These are phyloP conservation scores for Jacana jacana DNA, from an alignment of 2,113 vertebrate genomes.

Conservation along the genomic window DNA sequence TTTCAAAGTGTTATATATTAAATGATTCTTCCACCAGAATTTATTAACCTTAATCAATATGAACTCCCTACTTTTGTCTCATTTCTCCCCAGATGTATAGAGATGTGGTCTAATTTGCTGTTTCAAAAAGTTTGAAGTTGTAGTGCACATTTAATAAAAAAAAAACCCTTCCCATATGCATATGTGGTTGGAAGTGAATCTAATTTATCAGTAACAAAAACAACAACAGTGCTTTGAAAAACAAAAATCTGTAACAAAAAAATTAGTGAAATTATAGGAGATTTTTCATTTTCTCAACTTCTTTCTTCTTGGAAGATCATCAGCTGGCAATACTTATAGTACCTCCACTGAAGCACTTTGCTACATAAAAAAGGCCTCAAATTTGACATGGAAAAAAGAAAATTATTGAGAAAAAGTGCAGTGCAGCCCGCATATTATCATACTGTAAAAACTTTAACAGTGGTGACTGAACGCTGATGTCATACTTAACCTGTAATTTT, in stretches of 20 bases:
- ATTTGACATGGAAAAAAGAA: neutral
- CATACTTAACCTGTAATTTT: neutral
- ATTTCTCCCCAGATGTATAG: neutral
- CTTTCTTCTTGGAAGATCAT: neutral
- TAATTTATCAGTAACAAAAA: neutral
- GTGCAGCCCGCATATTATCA: neutral
- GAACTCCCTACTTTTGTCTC: neutral
- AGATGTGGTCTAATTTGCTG: neutral
- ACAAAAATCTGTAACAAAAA: neutral
- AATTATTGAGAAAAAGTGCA: neutral
- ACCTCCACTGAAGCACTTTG: neutral
- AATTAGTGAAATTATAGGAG: neutral
- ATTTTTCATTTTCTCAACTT: rapidly evolving
- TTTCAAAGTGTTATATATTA: neutral
- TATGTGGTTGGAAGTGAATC: neutral
- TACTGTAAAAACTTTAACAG: neutral
- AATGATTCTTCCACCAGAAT: neutral
- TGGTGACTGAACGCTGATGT: neutral
- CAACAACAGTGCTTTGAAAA: neutral
- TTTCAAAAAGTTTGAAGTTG: neutral
- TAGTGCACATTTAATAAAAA: neutral
- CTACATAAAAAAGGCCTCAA: neutral
- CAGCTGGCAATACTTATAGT: neutral
- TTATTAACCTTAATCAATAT: neutral
- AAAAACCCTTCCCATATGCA: neutral